Base-by-base conservation (phyloP, 2,797 vertebrate species). In the Prionace glauca region DNA sequence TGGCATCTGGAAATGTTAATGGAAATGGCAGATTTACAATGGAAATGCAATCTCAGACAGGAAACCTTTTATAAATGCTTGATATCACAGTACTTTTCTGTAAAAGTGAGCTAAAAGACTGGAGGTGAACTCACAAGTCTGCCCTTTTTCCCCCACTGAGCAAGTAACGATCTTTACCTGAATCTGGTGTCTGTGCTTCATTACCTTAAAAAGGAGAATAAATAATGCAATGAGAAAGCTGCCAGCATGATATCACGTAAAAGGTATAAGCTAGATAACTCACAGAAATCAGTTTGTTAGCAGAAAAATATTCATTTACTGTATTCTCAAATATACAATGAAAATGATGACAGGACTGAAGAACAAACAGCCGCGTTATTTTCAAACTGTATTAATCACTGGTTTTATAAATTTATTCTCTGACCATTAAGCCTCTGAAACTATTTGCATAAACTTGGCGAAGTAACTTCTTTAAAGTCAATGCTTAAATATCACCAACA, bases 121-220 rank as follows among this genome's bases (percentile, higher is more conserved):
- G 1, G n/a, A 36, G 65, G n/a, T n/a, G 32, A 69, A 92, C 90
- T 92, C 18, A 62, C 56, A 67, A 67, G 18, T 92, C n/a, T 8
- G 9, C 10, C 14, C 24, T 9, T 20, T 65, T n/a, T 32, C 24
- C 20, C 14, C 18, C 12, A 12, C 16, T 65, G 9, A 91, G 56
- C 2, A 62, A 65, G 5, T 91, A 90, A 90, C 29, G 0, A 71
- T 94, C 26, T 60, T 98, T 98, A 99, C 99, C 99, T 98, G 99
- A 98, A 96, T 99, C 99, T 97, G 98, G 98, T 96, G 98, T 99
- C 96, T 98, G 98, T 97, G 98, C 98, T 96, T 99, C 99, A 97
- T 98, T 98, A 86, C 98, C 99, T 99, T 97, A 77, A 96, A 96
- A 96, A 97, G 96, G 97, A 97, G 95, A 97, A 92, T 69, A 97